Conservation (phyloP, 2,797 vertebrate species). For the Anas acuta region DNA sequence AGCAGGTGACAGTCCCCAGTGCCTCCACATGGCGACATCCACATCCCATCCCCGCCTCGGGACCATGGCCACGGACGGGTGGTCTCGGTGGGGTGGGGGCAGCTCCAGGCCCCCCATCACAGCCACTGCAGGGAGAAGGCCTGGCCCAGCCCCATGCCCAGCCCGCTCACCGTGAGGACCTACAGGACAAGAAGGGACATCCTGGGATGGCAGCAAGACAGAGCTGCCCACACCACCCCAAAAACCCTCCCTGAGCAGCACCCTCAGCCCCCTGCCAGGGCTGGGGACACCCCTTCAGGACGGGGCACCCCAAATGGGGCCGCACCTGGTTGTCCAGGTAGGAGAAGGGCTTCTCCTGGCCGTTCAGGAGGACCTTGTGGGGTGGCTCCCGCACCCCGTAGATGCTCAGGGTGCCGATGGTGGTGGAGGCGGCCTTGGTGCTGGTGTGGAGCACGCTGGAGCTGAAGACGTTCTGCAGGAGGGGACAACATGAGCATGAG, state of each 20-base stretch:
- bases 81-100: fast-evolving
- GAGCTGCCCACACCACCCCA: not conserved
- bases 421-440: slow-evolving; percentile 77
- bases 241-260: not conserved
- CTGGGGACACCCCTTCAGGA: not conserved
- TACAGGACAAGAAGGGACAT: not conserved
- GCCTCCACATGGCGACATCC: no score
- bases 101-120: not conserved
- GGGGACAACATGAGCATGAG: not conserved
- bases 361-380: slow-evolving; percentile 81
- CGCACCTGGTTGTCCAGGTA: slow-evolving; percentile 84
- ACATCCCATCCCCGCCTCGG: no score
- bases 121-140: slow-evolving; percentile 88
- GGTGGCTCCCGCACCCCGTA: slow-evolving; percentile 83
- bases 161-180: slow-evolving; percentile 81
- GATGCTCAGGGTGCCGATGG: slow-evolving; percentile 78
- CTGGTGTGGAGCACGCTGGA: slow-evolving; percentile 82
- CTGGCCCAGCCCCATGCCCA: slow-evolving; percentile 82
- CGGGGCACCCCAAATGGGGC: not conserved
- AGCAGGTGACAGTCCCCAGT: not conserved
- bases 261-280: no score
- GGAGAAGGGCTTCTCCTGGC: slow-evolving; percentile 79
- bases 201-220: not conserved
- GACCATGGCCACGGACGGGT: fast-evolving
- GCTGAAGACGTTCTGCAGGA: slow-evolving; percentile 81